Base-by-base conservation (phyloP, 2,113 vertebrate species). In the Eurypyga helias region DNA sequence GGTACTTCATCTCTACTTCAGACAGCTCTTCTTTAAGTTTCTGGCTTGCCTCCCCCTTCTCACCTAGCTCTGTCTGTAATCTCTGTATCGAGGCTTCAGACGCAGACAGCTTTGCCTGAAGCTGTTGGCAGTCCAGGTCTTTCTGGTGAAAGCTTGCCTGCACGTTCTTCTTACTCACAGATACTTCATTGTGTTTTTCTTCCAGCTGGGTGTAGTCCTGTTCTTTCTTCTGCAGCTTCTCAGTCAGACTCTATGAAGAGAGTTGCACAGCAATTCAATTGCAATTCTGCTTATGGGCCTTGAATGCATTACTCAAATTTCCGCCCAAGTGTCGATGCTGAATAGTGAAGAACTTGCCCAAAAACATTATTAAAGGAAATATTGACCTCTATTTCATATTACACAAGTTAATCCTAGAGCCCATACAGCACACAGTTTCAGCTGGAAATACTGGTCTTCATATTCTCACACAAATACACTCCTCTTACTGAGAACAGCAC, bases 121-220 rank as follows among this genome's bases (percentile, higher is more conserved):
- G 98, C 96, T 99, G 99, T 45, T 99, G 99, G 58, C 98, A 98
- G 92, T 99, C 99, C 83, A 99, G 93, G 61, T 99, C 99, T 46
- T 98, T 98, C 96, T 99, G 99, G 79, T 99, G 99, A 89, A 99
- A 98, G 93, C 76, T 98, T 92, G 97, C 98, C 96, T 99, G 98
- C 28, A 98, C 49, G 17, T 94, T 98, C 97, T 98, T 99, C 96
- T 98, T 99, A 91, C 98, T 98, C 54, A 98, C 28, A 90, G 98
- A 98, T 85, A 99, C 98, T n/a, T 98, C 98, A 69, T 90, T 98
- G 49, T 99, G 95, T 64, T 97, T 98, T 95, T 99, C 99, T 95
- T 99, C 98, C 41, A 99, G 95, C 26, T 99, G 98, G 78, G 97
- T 98, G 91, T 98, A 98, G 71, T 99, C 98, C 80, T 98, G 97